Percentiles rank a stretch among this genome's conserved stretches.
Conservation (phyloP, 2,888 invertebrate species). For the Listrodromus nycthemerus region DNA sequence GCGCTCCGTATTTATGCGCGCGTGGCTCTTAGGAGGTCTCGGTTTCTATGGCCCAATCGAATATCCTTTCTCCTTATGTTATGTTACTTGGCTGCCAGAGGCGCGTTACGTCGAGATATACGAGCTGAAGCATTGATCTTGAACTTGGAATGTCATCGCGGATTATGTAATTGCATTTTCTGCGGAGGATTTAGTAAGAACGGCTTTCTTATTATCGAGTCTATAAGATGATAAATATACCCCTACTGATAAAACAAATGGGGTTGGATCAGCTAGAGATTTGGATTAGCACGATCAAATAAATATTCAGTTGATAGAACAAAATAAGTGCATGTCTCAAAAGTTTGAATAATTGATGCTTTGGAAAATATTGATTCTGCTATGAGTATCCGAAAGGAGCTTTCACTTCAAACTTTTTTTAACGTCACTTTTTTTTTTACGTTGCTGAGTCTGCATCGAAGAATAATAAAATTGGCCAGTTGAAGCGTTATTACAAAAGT, state of each 20-base stretch:
- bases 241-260: too few relatives aligned
- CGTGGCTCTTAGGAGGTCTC: neutral
- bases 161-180: neutral
- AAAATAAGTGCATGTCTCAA: too few relatives aligned
- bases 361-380: too few relatives aligned
- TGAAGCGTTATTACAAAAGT: neutral
- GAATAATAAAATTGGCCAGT: neutral
- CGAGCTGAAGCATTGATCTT: conserved; percentile 2
- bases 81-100: neutral
- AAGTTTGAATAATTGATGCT: neutral
- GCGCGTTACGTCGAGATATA: neutral
- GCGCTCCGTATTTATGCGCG: neutral
- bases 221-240: too few relatives aligned
- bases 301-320: too few relatives aligned
- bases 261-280: too few relatives aligned
- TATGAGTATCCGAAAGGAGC: neutral
- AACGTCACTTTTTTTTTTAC: neutral
- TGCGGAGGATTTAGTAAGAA: neutral
- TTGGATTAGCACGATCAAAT: too few relatives aligned
- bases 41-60: neutral
- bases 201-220: too few relatives aligned
- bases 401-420: neutral
- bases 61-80: neutral
- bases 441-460: neutral
- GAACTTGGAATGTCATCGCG: neutral